Percentiles rank a stretch among this genome's conserved stretches.
Conservation (phyloP, 2,888 invertebrate genomes). For the Chrysolina haemoptera region DNA sequence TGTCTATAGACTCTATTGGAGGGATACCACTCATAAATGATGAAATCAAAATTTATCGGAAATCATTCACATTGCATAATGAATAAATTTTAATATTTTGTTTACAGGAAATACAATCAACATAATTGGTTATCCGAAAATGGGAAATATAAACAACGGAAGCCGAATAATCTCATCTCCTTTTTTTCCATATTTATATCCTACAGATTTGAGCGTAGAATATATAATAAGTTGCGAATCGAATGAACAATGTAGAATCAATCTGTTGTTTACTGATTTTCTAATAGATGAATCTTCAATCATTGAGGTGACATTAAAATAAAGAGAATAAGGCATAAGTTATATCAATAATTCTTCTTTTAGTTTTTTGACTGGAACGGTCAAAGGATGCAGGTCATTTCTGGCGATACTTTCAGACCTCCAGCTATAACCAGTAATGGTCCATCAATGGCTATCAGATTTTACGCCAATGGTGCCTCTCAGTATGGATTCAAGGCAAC, state of each 20-base stretch:
- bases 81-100: not conserved
- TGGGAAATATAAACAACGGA: constrained; percentile 65
- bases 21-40: too few species aligned
- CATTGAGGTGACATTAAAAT: constrained; percentile 73
- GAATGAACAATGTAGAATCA: constrained; percentile 73
- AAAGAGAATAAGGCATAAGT: not conserved
- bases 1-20: too few species aligned
- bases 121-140: constrained; percentile 70
- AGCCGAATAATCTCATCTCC: constrained; percentile 76
- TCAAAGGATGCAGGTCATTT: constrained; percentile 76
- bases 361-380: constrained; percentile 80
- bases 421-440: constrained; percentile 78
- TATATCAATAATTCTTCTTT: constrained; percentile 43
- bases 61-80: not conserved
- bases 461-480: constrained; percentile 80
- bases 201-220: constrained; percentile 78
- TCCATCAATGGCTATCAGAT: constrained; percentile 76
- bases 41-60: too few species aligned
- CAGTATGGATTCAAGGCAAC: constrained; percentile 78
- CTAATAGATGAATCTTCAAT: constrained; percentile 77
- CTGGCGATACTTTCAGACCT: constrained; percentile 79
- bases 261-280: constrained; percentile 79
- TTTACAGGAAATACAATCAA: constrained; percentile 74
- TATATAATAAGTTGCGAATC: constrained; percentile 74
- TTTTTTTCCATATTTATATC: constrained; percentile 79